phyloP scores from a whole-genome alignment of 2,113 vertebrate species.

The Anguilla japonica region DNA sequence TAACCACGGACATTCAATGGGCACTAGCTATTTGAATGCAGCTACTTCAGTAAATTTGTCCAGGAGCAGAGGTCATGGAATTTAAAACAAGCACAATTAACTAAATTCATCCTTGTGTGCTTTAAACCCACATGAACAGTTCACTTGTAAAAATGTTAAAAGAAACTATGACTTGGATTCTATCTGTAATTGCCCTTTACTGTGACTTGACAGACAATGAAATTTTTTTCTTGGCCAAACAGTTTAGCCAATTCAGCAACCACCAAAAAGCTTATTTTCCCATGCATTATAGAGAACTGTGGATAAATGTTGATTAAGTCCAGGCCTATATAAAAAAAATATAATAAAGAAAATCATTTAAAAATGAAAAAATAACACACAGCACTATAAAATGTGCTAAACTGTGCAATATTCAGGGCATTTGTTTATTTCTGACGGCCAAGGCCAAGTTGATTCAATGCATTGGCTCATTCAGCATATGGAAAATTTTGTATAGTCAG shows the following conservation, averaged over 20 bases:
- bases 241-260: neutral
- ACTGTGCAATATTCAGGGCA: neutral
- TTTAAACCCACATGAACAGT: neutral
- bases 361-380: too few species aligned
- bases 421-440: neutral
- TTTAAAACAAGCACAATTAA: neutral
- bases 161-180: too few species aligned
- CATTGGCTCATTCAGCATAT: neutral
- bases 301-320: too few species aligned
- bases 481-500: too few species aligned
- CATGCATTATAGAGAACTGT: neutral
- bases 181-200: neutral
- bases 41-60: neutral
- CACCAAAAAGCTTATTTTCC: neutral
- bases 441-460: neutral
- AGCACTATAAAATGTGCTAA: neutral
- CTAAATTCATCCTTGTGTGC: neutral
- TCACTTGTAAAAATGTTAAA: neutral
- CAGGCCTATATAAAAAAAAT: too few species aligned
- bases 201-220: neutral
- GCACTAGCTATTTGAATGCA: too few species aligned
- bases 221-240: neutral
- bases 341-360: too few species aligned
- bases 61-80: neutral
- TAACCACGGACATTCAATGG: constrained; percentile 2